A percentile compares a stretch with the other conserved stretches of the same genome.
phyloP scores from a whole-genome alignment of 2,113 vertebrate species.

The Aleadryas rufinucha region DNA sequence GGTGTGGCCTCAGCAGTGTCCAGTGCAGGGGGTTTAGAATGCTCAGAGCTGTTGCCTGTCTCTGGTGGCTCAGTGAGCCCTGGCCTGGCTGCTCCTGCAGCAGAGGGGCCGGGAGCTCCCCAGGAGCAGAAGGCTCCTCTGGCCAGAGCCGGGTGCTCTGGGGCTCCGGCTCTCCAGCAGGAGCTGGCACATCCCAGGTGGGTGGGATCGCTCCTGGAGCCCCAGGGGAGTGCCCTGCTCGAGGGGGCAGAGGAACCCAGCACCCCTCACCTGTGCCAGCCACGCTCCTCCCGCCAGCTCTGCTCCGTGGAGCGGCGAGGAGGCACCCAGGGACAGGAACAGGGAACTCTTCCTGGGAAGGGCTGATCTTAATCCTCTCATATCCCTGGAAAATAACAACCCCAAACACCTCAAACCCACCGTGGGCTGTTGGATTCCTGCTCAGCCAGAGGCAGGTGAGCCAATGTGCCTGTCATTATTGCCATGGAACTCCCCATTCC shows the following conservation, averaged over 20 bases:
- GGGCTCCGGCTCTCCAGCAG: no score
- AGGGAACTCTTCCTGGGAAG: background rate
- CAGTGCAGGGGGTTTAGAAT: background rate
- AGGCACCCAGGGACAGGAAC: background rate
- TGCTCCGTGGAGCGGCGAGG: rapidly evolving
- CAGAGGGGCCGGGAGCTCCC: background rate
- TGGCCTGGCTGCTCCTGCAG: background rate
- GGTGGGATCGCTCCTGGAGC: rapidly evolving
- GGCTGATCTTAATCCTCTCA: background rate
- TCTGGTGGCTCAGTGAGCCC: background rate
- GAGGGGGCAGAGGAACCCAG: background rate
- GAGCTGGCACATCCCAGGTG: background rate
- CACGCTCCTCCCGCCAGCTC: background rate
- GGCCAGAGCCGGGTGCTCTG: rapidly evolving
- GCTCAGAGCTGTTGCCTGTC: background rate
- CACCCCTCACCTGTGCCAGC: no score
- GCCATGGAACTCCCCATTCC: rapidly evolving
- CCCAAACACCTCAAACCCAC: background rate
- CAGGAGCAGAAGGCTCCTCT: background rate
- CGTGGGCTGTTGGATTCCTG: background rate
- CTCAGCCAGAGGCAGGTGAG: background rate
- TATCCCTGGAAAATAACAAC: background rate
- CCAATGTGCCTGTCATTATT: background rate
- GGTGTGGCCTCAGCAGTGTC: background rate
- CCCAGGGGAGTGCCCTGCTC: rapidly evolving